Evolutionary conservation across 35 echinoderm and acorn worm genomes (phyloP), one percentile per base, ranked within the genome.

Genomic region (Apostichopus japonicus): DNA sequence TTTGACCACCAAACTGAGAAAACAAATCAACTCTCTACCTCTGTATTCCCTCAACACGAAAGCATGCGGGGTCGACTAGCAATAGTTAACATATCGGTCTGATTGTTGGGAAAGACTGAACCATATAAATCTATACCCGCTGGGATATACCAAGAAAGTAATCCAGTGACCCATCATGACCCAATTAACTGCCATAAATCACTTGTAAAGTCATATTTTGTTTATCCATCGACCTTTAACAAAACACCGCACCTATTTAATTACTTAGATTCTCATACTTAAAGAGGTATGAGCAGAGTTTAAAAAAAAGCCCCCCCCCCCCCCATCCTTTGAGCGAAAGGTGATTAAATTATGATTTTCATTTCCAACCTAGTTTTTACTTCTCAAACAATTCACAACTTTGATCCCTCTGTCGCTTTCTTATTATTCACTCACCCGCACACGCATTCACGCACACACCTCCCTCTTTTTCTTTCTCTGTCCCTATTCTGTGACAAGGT

Each of bases 141-240:
- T 84, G 81, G 81, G 81, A 84, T 58, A 84, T 44, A 44, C 21
- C 55, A 23, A 19, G 81, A 84, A 84, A 84, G 61, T 84, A 84
- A 84, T 84, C 56, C 56, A 51, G 54, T 84, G 81, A 84, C 81
- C 56, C 81, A 84, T 84, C 81, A 57, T 84, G 81, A 84, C 81
- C 81, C 81, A 84, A 84, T 84, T 84, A 84, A 54, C 55, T 58
- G 14, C 23, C 55, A 84, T 84, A 57, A 84, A 84, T 17, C 81
- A 84, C 33, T 15, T n/a, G 81, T 19, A 84, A 84, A 84, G 33
- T 44, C 24, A 23, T 17, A 84, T 84, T 84, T 84, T 24, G 27
- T 16, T 84, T 57, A 57, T 19, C 71, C 81, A 23, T 84, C 57
- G 53, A 84, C 81, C 81, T 84, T 22, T 13, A 23, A 75, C 71